phyloP scores from a whole-genome alignment of 2,113 vertebrate genomes.

The Xenopus laevis region DNA sequence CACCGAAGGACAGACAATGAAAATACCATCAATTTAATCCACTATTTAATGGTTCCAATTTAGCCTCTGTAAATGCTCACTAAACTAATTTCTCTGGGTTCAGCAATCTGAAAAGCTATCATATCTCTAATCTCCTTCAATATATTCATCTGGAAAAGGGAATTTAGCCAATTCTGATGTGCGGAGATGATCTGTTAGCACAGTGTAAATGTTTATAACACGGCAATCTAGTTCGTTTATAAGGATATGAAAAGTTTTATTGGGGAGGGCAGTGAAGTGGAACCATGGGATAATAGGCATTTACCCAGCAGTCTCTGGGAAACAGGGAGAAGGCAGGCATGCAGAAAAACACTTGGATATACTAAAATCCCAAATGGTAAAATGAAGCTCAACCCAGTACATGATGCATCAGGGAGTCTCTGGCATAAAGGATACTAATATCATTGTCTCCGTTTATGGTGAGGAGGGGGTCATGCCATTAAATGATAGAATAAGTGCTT shows the following conservation, averaged over 20 bases:
- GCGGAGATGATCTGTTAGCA: constrained; percentile 99
- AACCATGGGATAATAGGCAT: constrained; percentile 99
- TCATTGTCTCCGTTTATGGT: constrained; percentile 42
- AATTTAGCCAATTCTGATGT: constrained; percentile 99
- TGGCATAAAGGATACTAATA: constrained; percentile 59
- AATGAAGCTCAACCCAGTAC: constrained; percentile 64
- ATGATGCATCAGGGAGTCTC: constrained; percentile 65
- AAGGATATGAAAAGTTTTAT: constrained; percentile 99
- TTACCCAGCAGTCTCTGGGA: constrained; percentile 97
- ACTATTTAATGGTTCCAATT: constrained; percentile 99
- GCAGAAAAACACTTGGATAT: constrained; percentile 97
- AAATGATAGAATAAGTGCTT: constrained; percentile 52
- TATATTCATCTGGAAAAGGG: constrained; percentile 99
- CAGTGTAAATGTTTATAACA: constrained; percentile 99
- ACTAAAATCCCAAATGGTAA: constrained; percentile 91
- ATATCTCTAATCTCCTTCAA: constrained; percentile 99
- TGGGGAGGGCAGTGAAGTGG: constrained; percentile 98
- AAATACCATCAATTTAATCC: constrained; percentile 99
- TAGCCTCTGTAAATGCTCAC: constrained; percentile 99
- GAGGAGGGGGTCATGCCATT: constrained; percentile 9
- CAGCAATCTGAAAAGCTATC: constrained; percentile 99
- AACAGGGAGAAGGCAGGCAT: constrained; percentile 93
- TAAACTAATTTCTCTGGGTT: constrained; percentile 99
- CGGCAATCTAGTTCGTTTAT: constrained; percentile 99
- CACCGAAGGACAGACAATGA: constrained; percentile 99